A percentile compares a stretch with the other conserved stretches of the same genome.
Conservation (phyloP, 2,797 vertebrate genomes). For the Macropus fuliginosus region DNA sequence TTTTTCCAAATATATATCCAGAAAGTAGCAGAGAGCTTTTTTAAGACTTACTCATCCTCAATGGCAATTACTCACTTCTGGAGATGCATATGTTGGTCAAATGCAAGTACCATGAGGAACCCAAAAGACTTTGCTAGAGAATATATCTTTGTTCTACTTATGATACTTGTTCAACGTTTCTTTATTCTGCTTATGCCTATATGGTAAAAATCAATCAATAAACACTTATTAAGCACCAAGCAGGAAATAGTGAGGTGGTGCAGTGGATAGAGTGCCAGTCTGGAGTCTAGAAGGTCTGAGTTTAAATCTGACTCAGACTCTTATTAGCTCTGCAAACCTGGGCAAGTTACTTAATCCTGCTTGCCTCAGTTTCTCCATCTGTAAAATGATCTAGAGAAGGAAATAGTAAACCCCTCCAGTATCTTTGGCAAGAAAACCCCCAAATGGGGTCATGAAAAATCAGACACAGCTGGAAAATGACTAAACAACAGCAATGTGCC, state of each 20-base stretch:
- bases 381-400: neutral
- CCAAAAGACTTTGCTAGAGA: neutral
- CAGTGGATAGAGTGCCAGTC: neutral
- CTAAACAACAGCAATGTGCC: neutral
- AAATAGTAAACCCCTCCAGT: neutral
- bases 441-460: neutral
- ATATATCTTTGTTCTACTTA: neutral
- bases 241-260: neutral
- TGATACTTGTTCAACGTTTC: no score
- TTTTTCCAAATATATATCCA: no score
- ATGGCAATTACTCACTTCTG: no score
- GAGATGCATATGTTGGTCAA: neutral
- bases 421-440: neutral
- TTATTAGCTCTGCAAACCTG: neutral
- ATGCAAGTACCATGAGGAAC: neutral
- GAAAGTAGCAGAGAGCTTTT: no score
- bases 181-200: neutral
- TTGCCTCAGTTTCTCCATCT: neutral
- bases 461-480: neutral
- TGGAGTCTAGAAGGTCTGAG: neutral
- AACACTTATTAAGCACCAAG: neutral
- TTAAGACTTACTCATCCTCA: no score
- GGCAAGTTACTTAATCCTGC: neutral
- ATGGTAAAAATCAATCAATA: neutral
- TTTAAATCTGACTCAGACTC: neutral